Percentiles rank a stretch among this genome's conserved stretches.
phyloP scores from a whole-genome alignment of 2,797 vertebrate species.

The Falco berigora region DNA sequence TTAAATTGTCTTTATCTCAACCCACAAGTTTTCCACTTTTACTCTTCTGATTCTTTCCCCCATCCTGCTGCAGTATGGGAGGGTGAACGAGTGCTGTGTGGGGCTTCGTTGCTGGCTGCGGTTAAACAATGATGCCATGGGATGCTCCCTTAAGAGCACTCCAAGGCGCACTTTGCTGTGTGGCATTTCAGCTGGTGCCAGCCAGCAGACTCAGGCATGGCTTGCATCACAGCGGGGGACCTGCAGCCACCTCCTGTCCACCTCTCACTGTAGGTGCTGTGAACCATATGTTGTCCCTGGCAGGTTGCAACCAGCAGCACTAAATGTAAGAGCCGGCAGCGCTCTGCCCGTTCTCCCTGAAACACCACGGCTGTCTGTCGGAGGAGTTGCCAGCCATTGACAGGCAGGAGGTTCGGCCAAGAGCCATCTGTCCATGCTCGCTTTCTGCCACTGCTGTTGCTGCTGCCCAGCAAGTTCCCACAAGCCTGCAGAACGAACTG shows the following conservation, averaged over 20 bases:
- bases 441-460: not conserved
- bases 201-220: not conserved
- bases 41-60: too few species aligned
- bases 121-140: not conserved
- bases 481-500: not conserved
- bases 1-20: too few species aligned
- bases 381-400: slow-evolving; percentile 34
- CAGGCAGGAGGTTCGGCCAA: not conserved
- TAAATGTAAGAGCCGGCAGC: not conserved
- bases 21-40: too few species aligned
- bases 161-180: not conserved
- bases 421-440: slow-evolving; percentile 29
- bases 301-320: not conserved
- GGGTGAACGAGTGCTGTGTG: too few species aligned
- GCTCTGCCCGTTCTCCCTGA: not conserved
- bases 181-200: not conserved
- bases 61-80: too few species aligned
- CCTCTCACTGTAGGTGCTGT: not conserved
- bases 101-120: too few species aligned
- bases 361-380: not conserved
- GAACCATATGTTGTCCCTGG: slow-evolving; percentile 24
- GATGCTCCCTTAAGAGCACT: not conserved
- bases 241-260: not conserved
- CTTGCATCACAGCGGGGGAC: not conserved
- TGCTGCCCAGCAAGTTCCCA: not conserved